These are phyloP conservation scores for Pheosia tremula DNA, from an alignment of 2,888 invertebrate genomes.

Conservation along the genomic window DNA sequence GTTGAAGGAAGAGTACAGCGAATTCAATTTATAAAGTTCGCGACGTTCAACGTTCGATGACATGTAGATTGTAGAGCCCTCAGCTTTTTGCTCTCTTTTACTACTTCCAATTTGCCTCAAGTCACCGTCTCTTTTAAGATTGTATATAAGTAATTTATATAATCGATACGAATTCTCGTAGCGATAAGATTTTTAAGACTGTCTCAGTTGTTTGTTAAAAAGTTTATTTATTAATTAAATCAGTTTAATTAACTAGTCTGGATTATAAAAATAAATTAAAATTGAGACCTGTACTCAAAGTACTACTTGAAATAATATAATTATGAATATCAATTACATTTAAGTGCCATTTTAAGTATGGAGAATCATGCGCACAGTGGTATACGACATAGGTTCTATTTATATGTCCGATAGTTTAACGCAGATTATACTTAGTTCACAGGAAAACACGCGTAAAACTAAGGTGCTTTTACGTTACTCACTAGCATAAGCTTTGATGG, in stretches of 20 bases:
- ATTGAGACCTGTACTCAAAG: constrained; percentile 39
- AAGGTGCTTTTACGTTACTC: not conserved
- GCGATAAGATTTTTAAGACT: constrained; percentile 41
- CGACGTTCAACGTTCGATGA: constrained; percentile 43
- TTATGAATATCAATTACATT: constrained; percentile 45
- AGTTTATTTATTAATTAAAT: constrained; percentile 40
- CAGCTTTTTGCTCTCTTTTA: constrained; percentile 33
- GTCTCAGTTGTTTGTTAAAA: constrained; percentile 40
- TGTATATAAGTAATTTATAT: constrained; percentile 44
- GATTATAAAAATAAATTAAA: constrained; percentile 24
- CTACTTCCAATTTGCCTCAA: constrained; percentile 47
- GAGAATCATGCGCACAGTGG: constrained; percentile 44
- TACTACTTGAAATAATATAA: constrained; percentile 26
- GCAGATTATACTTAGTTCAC: constrained; percentile 29
- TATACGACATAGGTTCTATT: constrained; percentile 21
- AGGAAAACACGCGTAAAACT: constrained; percentile 19
- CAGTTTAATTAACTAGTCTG: constrained; percentile 43
- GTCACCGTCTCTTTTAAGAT: constrained; percentile 45
- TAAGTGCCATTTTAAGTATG: constrained; percentile 41
- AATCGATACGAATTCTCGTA: constrained; percentile 35
- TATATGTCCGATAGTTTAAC: not conserved
- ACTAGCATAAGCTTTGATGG: not conserved
- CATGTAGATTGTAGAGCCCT: constrained; percentile 19
- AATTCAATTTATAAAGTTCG: constrained; percentile 54
- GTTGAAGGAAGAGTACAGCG: constrained; percentile 44